A percentile compares a stretch with the other conserved stretches of the same genome.
phyloP scores from a whole-genome alignment of 2,888 invertebrate species.

The Rotaria sp. region DNA sequence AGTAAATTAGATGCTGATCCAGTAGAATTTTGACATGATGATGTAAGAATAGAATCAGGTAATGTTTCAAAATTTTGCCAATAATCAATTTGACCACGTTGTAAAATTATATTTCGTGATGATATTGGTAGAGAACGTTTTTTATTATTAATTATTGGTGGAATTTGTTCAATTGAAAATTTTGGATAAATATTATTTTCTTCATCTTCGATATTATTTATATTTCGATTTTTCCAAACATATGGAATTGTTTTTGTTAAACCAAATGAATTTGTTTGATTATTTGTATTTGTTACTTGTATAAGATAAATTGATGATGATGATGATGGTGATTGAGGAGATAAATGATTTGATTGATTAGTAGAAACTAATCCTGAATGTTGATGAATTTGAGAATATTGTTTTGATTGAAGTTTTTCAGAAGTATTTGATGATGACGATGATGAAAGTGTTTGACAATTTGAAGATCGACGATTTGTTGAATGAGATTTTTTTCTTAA shows the following conservation, averaged over 20 bases:
- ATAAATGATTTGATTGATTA: not conserved
- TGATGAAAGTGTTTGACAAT: no score
- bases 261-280: not conserved
- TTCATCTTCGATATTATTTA: not conserved
- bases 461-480: no score
- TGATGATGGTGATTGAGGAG: not conserved
- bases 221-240: not conserved
- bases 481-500: not conserved
- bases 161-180: slow-evolving; percentile 8
- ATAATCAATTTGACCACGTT: slow-evolving; percentile 18
- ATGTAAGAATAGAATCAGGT: not conserved
- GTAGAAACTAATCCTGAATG: not conserved
- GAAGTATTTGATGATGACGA: not conserved
- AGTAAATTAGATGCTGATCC: slow-evolving; percentile 6
- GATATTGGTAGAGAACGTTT: not conserved
- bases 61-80: not conserved
- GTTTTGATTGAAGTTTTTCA: not conserved
- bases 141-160: not conserved
- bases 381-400: not conserved
- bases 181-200: not conserved
- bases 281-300: not conserved
- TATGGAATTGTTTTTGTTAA: slow-evolving; percentile 8
- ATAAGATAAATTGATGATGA: slow-evolving; percentile 3
- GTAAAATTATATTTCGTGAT: not conserved
- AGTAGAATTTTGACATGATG: not conserved